These are phyloP conservation scores for Micromussa lordhowensis DNA, from an alignment of 92 coral and sea anemone genomes.

Conservation along the genomic window DNA sequence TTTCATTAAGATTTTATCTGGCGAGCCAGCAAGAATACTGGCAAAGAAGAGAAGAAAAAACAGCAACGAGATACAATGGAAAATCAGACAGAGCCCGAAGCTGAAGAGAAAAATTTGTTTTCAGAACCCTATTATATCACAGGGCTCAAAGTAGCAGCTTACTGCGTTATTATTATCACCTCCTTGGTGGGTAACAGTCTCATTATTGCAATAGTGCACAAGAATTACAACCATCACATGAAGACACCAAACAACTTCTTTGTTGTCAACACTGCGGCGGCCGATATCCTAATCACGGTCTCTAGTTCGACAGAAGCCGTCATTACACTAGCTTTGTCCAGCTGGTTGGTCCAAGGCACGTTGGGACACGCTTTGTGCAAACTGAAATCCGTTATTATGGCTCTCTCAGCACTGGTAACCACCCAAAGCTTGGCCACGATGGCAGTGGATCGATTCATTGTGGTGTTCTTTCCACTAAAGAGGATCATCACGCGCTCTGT, in stretches of 20 bases:
- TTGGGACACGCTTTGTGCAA: conserved; percentile 41
- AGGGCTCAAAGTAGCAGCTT: conserved; percentile 43
- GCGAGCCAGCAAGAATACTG: neutral
- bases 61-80: conserved; percentile 8
- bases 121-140: conserved; percentile 18
- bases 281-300: conserved; percentile 44
- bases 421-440: conserved; percentile 49
- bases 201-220: conserved; percentile 35
- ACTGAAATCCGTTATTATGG: conserved; percentile 27
- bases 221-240: conserved; percentile 56
- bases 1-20: neutral
- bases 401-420: conserved; percentile 23
- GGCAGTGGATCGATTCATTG: conserved; percentile 51
- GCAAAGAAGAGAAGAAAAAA: neutral
- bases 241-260: conserved; percentile 52
- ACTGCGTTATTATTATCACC: conserved; percentile 32
- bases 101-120: neutral
- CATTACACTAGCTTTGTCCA: conserved; percentile 18
- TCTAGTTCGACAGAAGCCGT: conserved; percentile 33
- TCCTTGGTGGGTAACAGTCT: conserved; percentile 44
- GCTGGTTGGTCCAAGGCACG: conserved; percentile 23
- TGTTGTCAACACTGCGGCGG: conserved; percentile 45
- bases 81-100: neutral
- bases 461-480: conserved; percentile 50
- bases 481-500: conserved; percentile 32